Percentiles rank a stretch among this genome's conserved stretches.
These are phyloP conservation scores for Drosophila kanekoi DNA, from an alignment of 2,888 invertebrate genomes.

Conservation along the genomic window DNA sequence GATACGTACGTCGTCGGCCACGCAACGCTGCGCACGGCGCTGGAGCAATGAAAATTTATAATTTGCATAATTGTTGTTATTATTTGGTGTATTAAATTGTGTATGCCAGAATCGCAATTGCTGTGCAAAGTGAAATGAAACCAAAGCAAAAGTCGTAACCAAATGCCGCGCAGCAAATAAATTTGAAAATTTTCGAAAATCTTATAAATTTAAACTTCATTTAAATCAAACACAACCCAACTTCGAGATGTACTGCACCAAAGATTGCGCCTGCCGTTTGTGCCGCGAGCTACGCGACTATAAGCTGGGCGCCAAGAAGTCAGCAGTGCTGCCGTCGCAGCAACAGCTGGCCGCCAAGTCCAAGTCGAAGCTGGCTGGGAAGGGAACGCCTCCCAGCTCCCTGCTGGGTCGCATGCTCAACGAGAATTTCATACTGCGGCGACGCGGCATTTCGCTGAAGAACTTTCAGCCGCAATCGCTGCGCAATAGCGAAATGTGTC, in stretches of 20 bases:
- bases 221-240: slow-evolving; percentile 4
- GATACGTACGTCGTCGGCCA: slow-evolving; percentile 48
- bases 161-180: slow-evolving; percentile 8
- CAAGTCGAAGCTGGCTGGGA: slow-evolving; percentile 23
- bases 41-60: slow-evolving; percentile 75
- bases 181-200: slow-evolving; percentile 20
- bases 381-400: slow-evolving; percentile 67
- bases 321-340: slow-evolving; percentile 18
- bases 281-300: slow-evolving; percentile 90
- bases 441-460: slow-evolving; percentile 82
- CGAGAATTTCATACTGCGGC: slow-evolving; percentile 86
- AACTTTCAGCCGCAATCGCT: slow-evolving; percentile 83
- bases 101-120: slow-evolving; percentile 53
- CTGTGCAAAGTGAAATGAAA: slow-evolving; percentile 67
- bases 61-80: slow-evolving; percentile 78
- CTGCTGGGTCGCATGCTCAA: slow-evolving; percentile 81
- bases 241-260: slow-evolving; percentile 88
- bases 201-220: slow-evolving; percentile 26
- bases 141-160: slow-evolving; percentile 57
- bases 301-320: slow-evolving; percentile 79
- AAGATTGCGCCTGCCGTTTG: slow-evolving; percentile 91
- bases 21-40: slow-evolving; percentile 65
- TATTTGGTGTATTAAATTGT: slow-evolving; percentile 56
- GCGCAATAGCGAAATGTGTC: slow-evolving; percentile 80
- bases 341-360: slow-evolving; percentile 35